A percentile compares a stretch with the other conserved stretches of the same genome.
These are phyloP conservation scores for Tetranychus piercei DNA, from an alignment of 2,888 invertebrate genomes.

Conservation along the genomic window DNA sequence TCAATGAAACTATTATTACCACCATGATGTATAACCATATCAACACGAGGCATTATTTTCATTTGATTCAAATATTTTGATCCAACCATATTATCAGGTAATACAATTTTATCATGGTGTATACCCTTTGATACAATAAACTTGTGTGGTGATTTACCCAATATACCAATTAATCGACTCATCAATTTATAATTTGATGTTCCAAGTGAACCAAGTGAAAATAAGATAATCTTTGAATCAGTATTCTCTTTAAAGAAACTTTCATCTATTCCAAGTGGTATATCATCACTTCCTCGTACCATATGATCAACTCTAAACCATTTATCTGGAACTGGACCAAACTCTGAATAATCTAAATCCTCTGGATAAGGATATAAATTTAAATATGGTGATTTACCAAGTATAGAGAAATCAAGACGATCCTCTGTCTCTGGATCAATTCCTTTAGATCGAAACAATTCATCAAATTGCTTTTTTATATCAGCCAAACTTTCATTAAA, in stretches of 20 bases:
- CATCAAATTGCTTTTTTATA: background rate
- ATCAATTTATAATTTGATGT: slow-evolving; percentile 12
- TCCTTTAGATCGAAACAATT: background rate
- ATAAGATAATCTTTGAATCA: slow-evolving; percentile 10
- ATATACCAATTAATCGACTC: slow-evolving; percentile 13
- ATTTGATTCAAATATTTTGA: background rate
- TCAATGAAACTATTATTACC: slow-evolving; percentile 18
- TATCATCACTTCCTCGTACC: background rate
- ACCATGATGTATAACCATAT: slow-evolving; percentile 14
- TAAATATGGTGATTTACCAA: slow-evolving; percentile 15
- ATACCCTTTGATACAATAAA: slow-evolving; percentile 17
- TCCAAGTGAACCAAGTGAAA: slow-evolving; percentile 18
- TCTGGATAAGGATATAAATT: slow-evolving; percentile 18
- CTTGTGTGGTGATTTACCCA: slow-evolving; percentile 14
- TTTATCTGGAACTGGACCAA: slow-evolving; percentile 12
- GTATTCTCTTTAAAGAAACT: background rate
- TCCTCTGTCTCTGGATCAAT: background rate
- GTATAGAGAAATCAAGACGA: background rate
- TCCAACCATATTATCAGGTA: slow-evolving; percentile 18
- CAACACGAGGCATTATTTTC: slow-evolving; percentile 4
- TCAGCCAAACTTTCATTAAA: background rate
- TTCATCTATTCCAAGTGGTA: background rate
- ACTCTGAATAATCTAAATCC: slow-evolving; percentile 17
- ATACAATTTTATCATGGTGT: slow-evolving; percentile 12
- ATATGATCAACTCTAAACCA: slow-evolving; percentile 10